Base-by-base conservation (phyloP, 2,113 vertebrate genomes). In the Sisor rabdophorus region DNA sequence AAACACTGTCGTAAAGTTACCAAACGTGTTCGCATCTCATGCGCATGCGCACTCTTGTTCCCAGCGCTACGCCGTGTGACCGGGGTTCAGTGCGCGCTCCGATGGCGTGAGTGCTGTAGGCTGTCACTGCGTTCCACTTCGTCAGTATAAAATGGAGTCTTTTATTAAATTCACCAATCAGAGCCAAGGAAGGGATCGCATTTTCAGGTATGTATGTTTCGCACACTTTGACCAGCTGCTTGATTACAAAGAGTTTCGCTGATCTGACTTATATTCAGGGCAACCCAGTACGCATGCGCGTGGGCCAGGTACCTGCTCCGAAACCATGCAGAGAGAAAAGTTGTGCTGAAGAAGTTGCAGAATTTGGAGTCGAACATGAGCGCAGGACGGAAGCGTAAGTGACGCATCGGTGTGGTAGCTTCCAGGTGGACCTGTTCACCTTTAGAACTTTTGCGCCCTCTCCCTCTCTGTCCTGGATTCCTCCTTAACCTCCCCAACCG, bases 341-440 rank as follows among this genome's bases (percentile, higher is more conserved):
- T 91, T 69, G 81, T 96, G 74, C 82, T 93, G 85, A 84, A 80
- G 82, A 97, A 94, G 81, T 93, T 99, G 71, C 91, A 92, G 88
- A 88, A 86, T 75, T 81, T 99, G 91, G 96, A 98, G 81, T 86
- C 91, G 61, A 93, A 89, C 91, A 93, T 97, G 93, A 98, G 94
- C 73, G 87, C 93, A 79, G 96, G 96, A 83, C 90, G 96, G 71
- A 98, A 96, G 91, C 86, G 96, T 98, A 92, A 97, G 96, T 95
- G 71, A 12, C 11, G 11, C 30, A 40, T 20, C 0, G 60, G 19
- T 44, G 30, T 9, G 53, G 2, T 12, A 22, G 22, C 9, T 2
- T 15, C 12, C 63, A 47, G 12, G 3, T 47, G 63, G n/a, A 44
- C 20, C 13, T 6, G 7, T 17, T 32, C 9, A 12, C 7, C 22